Conservation (phyloP, 2,113 vertebrate species). For the Tachuris rubrigastra region DNA sequence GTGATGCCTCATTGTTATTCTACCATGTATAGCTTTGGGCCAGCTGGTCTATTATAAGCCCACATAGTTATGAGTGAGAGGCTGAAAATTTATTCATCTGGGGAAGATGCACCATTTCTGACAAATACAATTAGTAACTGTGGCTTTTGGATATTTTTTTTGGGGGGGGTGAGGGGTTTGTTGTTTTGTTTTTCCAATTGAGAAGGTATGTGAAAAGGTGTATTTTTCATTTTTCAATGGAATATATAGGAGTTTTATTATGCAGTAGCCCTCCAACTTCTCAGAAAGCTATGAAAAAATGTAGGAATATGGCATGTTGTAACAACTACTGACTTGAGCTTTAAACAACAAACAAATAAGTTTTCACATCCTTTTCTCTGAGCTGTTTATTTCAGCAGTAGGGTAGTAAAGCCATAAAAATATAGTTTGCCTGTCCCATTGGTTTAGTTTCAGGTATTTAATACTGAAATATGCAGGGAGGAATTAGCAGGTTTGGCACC, state of each 20-base stretch:
- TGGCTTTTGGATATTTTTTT: not conserved
- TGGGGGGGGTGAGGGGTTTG: no score
- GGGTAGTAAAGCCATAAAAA: not conserved
- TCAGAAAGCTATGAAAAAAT: not conserved
- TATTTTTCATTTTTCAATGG: not conserved
- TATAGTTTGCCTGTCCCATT: not conserved
- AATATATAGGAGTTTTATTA: not conserved
- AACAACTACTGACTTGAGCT: not conserved
- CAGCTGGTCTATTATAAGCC: not conserved
- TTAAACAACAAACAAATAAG: not conserved
- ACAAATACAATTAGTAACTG: not conserved
- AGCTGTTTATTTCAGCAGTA: not conserved
- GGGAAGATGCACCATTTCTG: not conserved
- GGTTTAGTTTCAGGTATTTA: not conserved
- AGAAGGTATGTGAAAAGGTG: not conserved
- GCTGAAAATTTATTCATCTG: not conserved
- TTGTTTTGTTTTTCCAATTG: not conserved
- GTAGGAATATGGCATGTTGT: not conserved
- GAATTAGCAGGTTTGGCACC: not conserved
- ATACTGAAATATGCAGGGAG: not conserved
- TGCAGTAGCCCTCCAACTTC: not conserved
- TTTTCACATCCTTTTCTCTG: not conserved
- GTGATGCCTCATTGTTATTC: not conserved
- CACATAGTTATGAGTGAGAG: not conserved
- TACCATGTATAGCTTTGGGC: not conserved